Evolutionary conservation across 2,113 vertebrate species (phyloP).

Genomic region (Salvelinus fontinalis): DNA sequence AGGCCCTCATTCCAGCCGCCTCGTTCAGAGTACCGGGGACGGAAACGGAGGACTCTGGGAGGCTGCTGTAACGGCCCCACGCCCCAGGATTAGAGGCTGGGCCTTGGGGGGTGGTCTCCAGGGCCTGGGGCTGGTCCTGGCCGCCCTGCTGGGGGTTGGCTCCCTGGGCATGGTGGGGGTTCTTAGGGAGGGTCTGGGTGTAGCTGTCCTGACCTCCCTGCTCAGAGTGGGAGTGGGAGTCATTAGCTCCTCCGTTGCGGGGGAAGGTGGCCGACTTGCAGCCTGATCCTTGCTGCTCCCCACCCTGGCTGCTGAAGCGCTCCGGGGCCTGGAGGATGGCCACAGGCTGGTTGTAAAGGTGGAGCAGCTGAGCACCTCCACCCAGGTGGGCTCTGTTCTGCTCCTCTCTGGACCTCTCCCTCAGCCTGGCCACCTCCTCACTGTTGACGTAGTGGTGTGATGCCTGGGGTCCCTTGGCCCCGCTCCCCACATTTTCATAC

Average conservation of each 20-base stretch:
- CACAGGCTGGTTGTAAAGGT: slow-evolving; percentile 86
- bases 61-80: slow-evolving; percentile 87
- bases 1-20: slow-evolving; percentile 85
- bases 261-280: slow-evolving; percentile 90
- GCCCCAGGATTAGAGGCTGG: slow-evolving; percentile 70
- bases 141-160: slow-evolving; percentile 70
- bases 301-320: slow-evolving; percentile 74
- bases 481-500: slow-evolving; percentile 65
- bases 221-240: slow-evolving; percentile 71
- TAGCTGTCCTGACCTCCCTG: slow-evolving; percentile 78
- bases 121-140: slow-evolving; percentile 74
- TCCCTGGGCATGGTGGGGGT: slow-evolving; percentile 73
- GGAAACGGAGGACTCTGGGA: slow-evolving; percentile 92
- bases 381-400: slow-evolving; percentile 73
- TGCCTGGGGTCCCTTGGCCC: slow-evolving; percentile 61
- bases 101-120: slow-evolving; percentile 78
- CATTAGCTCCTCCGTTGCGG: slow-evolving; percentile 77
- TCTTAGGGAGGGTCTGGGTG: slow-evolving; percentile 87
- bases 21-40: slow-evolving; percentile 93
- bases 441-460: slow-evolving; percentile 72
- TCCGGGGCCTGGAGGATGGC: slow-evolving; percentile 87
- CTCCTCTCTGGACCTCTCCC: slow-evolving; percentile 64
- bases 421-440: slow-evolving; percentile 62
- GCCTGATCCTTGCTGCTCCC: slow-evolving; percentile 74
- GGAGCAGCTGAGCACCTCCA: slow-evolving; percentile 74